Evolutionary conservation across 37 sponge, comb jelly and placozoan species (phyloP), one percentile per base, ranked within the genome.

Genomic region (Cliona cf. orientalis): DNA sequence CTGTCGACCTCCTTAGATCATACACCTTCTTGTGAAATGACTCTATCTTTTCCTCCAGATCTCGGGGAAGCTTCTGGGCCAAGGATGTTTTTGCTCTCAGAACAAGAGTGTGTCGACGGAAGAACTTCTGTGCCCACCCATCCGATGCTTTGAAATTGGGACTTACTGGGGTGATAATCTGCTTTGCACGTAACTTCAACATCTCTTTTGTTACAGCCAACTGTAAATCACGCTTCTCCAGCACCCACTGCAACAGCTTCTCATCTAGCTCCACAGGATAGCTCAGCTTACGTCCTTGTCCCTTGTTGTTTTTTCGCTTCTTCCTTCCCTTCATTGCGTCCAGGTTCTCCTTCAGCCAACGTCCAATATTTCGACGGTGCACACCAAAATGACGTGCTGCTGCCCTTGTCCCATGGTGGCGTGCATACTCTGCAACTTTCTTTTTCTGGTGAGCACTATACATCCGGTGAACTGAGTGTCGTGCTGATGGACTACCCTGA

Each of bases 141-240:
- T 49, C 53, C 9, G 53, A 49, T 9, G 53, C 53, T 14, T 49
- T 49, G 53, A 49, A 49, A 19, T 9, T 49, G 6, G 53, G 53
- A 9, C 12, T 14, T n/a, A 61, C 29, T 25, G 63, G 63, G 26
- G 12, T 61, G 29, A 61, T 61, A 6, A 67, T 5, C 32, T 37
- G 4, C 68, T 37, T 5, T 5, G 68, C 68, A 21, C 36, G 32
- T 19, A 4, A 5, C 39, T 35, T 29, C 36, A 67, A 19, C 11
- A 7, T 17, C 25, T 9, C 3, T 37, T 5, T 36, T 67, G 68
- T 32, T 19, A 67, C 40, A 21, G 68, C 9, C 14, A 67, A 37
- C 21, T 67, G 14, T 36, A 35, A 37, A 21, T 81, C 73, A 7
- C 82, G 19, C 31, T 43, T 60, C 37, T 81, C 82, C 33, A 71